phyloP scores from a whole-genome alignment of 2,888 invertebrate genomes.

The Lochmaea crataegi region DNA sequence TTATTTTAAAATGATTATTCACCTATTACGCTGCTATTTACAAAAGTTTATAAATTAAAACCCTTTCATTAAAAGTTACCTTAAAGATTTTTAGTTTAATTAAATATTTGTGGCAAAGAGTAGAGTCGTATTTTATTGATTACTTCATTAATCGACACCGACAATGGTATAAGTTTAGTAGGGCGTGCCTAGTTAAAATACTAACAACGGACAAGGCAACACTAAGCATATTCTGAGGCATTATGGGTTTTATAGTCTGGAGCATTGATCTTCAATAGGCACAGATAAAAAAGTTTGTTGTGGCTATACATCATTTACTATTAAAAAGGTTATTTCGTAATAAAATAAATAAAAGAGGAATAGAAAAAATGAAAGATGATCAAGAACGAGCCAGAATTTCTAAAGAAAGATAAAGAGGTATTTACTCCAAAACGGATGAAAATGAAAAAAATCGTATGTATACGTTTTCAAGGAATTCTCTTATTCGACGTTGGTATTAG shows the following conservation, averaged over 20 bases:
- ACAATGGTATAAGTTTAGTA: slow-evolving; percentile 32
- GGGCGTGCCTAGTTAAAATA: slow-evolving; percentile 46
- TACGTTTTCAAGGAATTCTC: too few relatives aligned
- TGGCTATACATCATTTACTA: too few relatives aligned
- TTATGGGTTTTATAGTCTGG: slow-evolving; percentile 12
- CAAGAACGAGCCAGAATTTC: too few relatives aligned
- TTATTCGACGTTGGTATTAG: too few relatives aligned
- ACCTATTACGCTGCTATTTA: background rate
- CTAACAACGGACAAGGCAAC: slow-evolving; percentile 43
- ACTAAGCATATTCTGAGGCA: slow-evolving; percentile 25
- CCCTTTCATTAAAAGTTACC: background rate
- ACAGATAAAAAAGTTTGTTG: too few relatives aligned
- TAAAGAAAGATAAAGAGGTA: too few relatives aligned
- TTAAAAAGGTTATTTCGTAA: too few relatives aligned
- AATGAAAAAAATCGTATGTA: too few relatives aligned
- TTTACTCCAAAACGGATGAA: too few relatives aligned
- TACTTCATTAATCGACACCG: slow-evolving; percentile 38
- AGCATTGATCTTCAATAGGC: background rate
- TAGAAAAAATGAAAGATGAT: too few relatives aligned
- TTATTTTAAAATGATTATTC: background rate
- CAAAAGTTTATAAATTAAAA: background rate
- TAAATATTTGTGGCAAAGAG: background rate
- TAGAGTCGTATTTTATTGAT: slow-evolving; percentile 35
- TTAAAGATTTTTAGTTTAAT: background rate
- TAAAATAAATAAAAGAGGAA: too few relatives aligned